Conservation (phyloP, 2,888 invertebrate genomes). For the Temnothorax unifasciatus region DNA sequence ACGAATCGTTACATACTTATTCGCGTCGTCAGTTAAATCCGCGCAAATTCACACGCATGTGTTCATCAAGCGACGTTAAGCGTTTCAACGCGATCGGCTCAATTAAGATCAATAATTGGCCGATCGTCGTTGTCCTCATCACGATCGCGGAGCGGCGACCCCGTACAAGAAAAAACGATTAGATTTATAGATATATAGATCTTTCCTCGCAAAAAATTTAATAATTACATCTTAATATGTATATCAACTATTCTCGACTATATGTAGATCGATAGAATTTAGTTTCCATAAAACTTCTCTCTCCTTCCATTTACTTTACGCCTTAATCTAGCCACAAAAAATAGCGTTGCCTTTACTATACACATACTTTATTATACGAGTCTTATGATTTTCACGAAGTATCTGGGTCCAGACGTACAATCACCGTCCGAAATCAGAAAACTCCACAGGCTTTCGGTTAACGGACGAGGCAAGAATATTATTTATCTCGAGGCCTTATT, state of each 20-base stretch:
- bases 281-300: not conserved
- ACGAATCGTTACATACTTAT: not conserved
- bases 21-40: not conserved
- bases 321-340: conserved; percentile 62
- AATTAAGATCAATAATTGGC: not conserved
- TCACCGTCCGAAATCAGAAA: conserved; percentile 25
- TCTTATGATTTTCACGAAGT: conserved; percentile 44
- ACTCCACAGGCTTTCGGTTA: conserved; percentile 15
- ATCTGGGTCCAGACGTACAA: not conserved
- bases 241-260: conserved; percentile 38
- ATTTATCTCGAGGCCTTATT: conserved; percentile 29
- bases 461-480: conserved; percentile 47
- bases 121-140: not conserved
- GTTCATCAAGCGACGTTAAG: conserved; percentile 1
- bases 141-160: conserved; percentile 33
- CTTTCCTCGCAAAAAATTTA: conserved; percentile 24
- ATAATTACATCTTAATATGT: conserved; percentile 13
- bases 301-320: conserved; percentile 29
- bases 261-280: conserved; percentile 38
- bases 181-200: conserved; percentile 28
- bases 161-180: conserved; percentile 27
- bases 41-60: not conserved
- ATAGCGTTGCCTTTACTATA: conserved; percentile 59
- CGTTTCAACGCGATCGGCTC: not conserved
- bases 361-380: conserved; percentile 50